Base-by-base conservation (phyloP, 1,140 invertebrate genomes). In the Adoxophyes honmai region DNA sequence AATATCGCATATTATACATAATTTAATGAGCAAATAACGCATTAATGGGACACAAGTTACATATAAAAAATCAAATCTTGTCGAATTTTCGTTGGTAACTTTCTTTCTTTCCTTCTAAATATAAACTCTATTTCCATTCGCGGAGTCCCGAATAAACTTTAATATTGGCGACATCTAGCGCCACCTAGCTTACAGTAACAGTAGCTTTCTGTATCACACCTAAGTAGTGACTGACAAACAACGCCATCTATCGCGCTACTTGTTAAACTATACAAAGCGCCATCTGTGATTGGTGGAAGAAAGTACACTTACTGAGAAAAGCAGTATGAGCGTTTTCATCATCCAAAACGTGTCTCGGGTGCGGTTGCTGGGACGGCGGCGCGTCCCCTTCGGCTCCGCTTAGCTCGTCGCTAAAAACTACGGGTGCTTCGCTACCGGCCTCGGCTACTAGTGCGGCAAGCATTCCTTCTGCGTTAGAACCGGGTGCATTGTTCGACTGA, bases 371-470 rank as follows among this genome's bases (percentile, higher is more conserved):
- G 14, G 72, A 66, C 59, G 55, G 57, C 39, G 73, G 78, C 56
- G 70, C 70, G 62, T 67, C 81, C n/a, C 64, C 78, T 64, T 98
- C 93, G 55, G 93, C 93, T 7, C 95, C 93, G 10, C 93, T 93
- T 39, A 95, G 90, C 83, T 97, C 96, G 79, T 97, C 96, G 73
- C 95, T 97, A 73, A 98, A 98, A 1, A 97, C 97, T 1, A 98
- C 95, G 33, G 96, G 94, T 79, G 97, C 96, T 75, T 97, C 97
- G 39, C 73, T 76, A 9, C 82, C 96, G n/a, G 96, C 96, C 87
- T 99, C 98, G 4, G 96, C 96, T 36, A 99, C 97, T 9, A 99
- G 89, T 81, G 97, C 94, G 66, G 98, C 95, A 21, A 99, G 84
- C 95, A 99, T 96, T 6, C 94, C 95, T 1, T 94, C 94, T 64